These are phyloP conservation scores for Phyto melanocephala DNA, from an alignment of 2,888 invertebrate genomes.

Conservation along the genomic window DNA sequence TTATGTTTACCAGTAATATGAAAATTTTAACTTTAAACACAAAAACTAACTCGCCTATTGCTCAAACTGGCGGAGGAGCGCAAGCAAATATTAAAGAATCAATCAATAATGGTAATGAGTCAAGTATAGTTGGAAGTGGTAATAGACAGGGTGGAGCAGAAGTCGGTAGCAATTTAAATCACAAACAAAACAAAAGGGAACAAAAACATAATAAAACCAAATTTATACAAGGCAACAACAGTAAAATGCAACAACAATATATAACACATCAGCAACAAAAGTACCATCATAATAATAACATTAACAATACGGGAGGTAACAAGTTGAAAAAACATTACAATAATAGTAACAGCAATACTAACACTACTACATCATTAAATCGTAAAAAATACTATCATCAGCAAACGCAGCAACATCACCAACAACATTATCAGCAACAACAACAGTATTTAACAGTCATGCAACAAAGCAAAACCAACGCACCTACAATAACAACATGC, in stretches of 20 bases:
- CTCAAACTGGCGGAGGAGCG: constrained; percentile 32
- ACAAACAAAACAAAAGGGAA: constrained; percentile 56
- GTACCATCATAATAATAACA: constrained; percentile 50
- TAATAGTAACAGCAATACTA: constrained; percentile 56
- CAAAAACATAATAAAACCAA: constrained; percentile 62
- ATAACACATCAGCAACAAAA: constrained; percentile 48
- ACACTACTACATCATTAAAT: constrained; percentile 54
- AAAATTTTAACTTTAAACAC: constrained; percentile 72
- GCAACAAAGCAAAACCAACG: constrained; percentile 18
- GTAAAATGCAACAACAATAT: constrained; percentile 51
- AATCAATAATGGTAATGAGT: constrained; percentile 7
- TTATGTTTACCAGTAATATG: constrained; percentile 69
- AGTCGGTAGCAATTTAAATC: not conserved
- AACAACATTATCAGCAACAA: constrained; percentile 26
- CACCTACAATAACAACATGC: constrained; percentile 22
- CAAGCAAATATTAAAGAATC: constrained; percentile 63
- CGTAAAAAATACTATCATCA: constrained; percentile 64
- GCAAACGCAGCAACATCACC: constrained; percentile 25
- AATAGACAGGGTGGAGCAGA: not conserved
- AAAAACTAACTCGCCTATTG: constrained; percentile 31
- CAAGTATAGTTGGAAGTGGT: not conserved
- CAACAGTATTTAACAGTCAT: constrained; percentile 41
- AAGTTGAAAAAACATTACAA: constrained; percentile 57
- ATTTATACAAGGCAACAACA: constrained; percentile 37
- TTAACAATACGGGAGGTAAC: constrained; percentile 24